These are phyloP conservation scores for Heptranchias perlo DNA, from an alignment of 2,113 vertebrate genomes.

Conservation along the genomic window DNA sequence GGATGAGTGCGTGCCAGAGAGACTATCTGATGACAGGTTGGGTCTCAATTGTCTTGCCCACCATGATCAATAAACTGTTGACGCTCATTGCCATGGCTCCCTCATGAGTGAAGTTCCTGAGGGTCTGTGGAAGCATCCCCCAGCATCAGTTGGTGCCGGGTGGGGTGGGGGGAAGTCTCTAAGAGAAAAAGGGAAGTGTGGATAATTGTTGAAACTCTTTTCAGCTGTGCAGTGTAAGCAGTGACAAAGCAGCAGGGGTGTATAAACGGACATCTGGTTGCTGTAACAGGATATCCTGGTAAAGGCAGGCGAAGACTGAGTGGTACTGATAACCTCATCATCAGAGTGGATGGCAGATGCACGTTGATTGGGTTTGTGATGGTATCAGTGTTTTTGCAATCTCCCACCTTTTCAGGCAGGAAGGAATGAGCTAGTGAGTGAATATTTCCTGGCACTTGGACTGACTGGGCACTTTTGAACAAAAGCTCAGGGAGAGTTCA, in stretches of 20 bases:
- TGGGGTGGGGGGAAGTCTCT: background rate
- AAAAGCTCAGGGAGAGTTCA: background rate
- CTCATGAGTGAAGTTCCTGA: background rate
- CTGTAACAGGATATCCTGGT: background rate
- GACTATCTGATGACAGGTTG: background rate
- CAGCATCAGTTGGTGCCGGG: background rate
- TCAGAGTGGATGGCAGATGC: background rate
- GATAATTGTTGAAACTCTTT: background rate
- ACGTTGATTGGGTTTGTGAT: background rate
- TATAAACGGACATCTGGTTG: background rate
- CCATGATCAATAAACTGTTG: background rate
- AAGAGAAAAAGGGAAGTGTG: background rate
- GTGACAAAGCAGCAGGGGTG: too few species aligned
- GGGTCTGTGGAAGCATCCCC: background rate
- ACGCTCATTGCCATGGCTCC: background rate
- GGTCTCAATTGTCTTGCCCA: background rate
- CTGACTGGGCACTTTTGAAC: background rate
- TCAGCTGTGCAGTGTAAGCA: background rate
- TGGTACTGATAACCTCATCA: background rate
- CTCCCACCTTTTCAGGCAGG: background rate
- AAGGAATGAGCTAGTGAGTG: background rate
- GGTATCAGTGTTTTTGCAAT: background rate
- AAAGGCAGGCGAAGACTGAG: background rate
- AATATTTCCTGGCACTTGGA: background rate
- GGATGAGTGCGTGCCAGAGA: too few species aligned